phyloP scores from a whole-genome alignment of 1,140 invertebrate species.

The Trachymyrmex cornetzi region DNA sequence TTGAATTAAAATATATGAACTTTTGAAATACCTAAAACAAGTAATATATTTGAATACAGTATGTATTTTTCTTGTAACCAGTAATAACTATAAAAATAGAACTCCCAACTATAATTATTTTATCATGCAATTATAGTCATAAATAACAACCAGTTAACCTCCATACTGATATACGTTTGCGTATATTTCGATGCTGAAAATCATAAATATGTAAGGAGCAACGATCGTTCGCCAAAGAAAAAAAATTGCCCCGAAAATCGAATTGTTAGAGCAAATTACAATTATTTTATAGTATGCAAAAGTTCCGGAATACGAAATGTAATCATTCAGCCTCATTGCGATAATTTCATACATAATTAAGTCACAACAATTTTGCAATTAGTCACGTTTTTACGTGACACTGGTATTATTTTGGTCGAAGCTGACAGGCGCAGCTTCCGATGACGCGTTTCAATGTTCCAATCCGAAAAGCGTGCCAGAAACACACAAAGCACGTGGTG shows the following conservation, averaged over 20 bases:
- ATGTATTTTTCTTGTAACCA: no score
- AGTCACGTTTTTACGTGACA: neutral
- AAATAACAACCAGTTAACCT: no score
- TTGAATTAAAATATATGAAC: no score
- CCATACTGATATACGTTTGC: no score
- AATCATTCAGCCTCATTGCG: neutral
- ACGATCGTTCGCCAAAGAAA: neutral
- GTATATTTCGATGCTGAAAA: neutral
- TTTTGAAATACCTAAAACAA: no score
- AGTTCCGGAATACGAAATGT: neutral
- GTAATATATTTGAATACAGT: no score
- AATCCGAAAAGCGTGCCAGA: conserved; percentile 29
- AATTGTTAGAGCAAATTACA: neutral
- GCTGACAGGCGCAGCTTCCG: neutral
- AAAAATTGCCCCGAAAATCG: neutral
- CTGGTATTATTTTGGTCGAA: conserved; percentile 13
- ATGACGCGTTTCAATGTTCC: neutral
- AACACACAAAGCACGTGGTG: conserved; percentile 11
- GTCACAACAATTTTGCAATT: neutral
- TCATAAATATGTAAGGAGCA: neutral
- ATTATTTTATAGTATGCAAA: no score
- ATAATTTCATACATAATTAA: conserved; percentile 4
- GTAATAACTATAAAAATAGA: no score
- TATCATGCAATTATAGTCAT: no score
- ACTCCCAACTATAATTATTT: no score